phyloP scores from a whole-genome alignment of 2,888 invertebrate genomes.

The Sarcophaga rosellei region DNA sequence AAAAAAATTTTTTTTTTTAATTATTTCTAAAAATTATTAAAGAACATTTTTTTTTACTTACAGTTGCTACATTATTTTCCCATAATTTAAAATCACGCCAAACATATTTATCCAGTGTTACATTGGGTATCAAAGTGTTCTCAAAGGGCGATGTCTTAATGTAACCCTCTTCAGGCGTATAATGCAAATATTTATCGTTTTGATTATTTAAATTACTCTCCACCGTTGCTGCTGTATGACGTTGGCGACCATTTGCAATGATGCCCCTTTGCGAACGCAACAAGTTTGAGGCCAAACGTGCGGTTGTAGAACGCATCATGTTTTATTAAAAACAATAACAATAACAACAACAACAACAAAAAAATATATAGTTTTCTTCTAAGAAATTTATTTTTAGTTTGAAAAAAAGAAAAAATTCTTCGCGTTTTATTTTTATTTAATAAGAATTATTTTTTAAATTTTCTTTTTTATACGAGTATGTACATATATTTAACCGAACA shows the following conservation, averaged over 20 bases:
- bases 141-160: conserved; percentile 82
- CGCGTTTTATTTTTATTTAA: not conserved
- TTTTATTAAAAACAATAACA: conserved; percentile 6
- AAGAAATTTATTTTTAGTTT: conserved; percentile 8
- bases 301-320: conserved; percentile 73
- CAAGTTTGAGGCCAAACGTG: conserved; percentile 69
- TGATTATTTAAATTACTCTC: conserved; percentile 70
- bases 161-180: conserved; percentile 77
- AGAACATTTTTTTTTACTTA: conserved; percentile 81
- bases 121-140: conserved; percentile 82
- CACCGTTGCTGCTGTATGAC: conserved; percentile 74
- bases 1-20: not conserved
- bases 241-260: conserved; percentile 72
- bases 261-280: conserved; percentile 68
- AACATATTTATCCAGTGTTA: conserved; percentile 84
- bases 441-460: not conserved
- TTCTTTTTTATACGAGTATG: conserved; percentile 2
- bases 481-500: not conserved
- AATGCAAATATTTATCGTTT: conserved; percentile 76
- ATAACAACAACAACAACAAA: too few species aligned
- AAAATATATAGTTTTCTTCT: not conserved
- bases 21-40: not conserved
- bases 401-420: not conserved
- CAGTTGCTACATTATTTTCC: conserved; percentile 85
- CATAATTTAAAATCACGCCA: conserved; percentile 85